Evolutionary conservation across 1,140 invertebrate genomes (phyloP).

Genomic region (Tetramorium parvispinum): DNA sequence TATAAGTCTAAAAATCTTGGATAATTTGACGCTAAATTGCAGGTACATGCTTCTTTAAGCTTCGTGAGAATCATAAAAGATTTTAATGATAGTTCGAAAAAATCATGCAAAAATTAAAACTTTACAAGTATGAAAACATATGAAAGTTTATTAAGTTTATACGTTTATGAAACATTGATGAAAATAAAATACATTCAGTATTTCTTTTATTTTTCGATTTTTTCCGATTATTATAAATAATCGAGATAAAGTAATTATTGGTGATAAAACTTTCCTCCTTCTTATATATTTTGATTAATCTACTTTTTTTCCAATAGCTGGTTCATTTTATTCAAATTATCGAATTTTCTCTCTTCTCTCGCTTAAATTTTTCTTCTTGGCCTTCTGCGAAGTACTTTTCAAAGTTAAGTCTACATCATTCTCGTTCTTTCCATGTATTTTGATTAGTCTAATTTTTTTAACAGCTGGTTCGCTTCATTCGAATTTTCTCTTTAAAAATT

Average conservation of each 20-base stretch:
- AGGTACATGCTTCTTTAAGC: background rate
- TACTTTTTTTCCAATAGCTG: background rate
- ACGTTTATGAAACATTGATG: background rate
- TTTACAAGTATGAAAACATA: background rate
- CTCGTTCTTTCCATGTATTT: background rate
- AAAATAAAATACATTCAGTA: background rate
- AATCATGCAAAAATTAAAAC: background rate
- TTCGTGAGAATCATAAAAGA: background rate
- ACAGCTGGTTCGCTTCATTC: background rate
- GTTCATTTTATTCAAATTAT: background rate
- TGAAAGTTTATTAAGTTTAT: background rate
- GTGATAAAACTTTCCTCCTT: background rate
- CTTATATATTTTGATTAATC: background rate
- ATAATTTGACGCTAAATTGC: constrained; percentile 42
- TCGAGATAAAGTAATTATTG: background rate
- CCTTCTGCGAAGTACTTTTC: background rate
- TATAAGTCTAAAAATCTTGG: constrained; percentile 11
- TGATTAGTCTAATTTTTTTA: background rate
- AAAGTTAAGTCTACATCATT: background rate
- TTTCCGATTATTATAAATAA: background rate
- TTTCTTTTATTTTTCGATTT: background rate
- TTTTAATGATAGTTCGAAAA: background rate
- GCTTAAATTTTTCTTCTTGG: background rate
- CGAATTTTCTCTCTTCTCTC: background rate
- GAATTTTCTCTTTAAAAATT: background rate